Base-by-base conservation (phyloP, 2,888 invertebrate species). In the Nesidiocoris tenuis region DNA sequence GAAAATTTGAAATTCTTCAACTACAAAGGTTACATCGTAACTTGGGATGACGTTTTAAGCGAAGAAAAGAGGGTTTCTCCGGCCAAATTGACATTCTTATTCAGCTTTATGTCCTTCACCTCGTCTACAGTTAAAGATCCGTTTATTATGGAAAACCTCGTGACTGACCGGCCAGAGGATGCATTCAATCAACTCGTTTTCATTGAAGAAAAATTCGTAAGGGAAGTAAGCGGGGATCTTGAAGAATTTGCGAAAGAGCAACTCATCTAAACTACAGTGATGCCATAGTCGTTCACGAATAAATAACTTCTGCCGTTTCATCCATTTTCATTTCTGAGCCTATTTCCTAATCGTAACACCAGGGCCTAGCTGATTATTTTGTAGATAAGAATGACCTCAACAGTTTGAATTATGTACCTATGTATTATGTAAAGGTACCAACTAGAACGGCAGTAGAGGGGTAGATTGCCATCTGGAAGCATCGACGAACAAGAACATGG, bases 1-100 rank as follows among this genome's bases (percentile, higher is more conserved):
- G 55, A 65, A 23, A 75, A 65, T 22, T 61, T 75, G 63, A 39
- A 75, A 59, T 75, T 68, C 22, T 75, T 66, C 75, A 61, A 66
- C 1, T 61, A 19, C n/a, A 1, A 54, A 1, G 75, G 59, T 0
- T 61, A 59, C 63, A 17, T 63, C 0, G 68, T 68, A 1, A 64
- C 75, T 0, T 18, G 39, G 2, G 75, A 75, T 3, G 75, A 75
- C 25, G 55, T 75, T 61, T 16, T 17, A 21, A 25, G n/a, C n/a
- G 75, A 75, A 70, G 39, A 9, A 3, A n/a, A 39, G 7, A 56
- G 75, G n/a, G 25, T 75, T 9, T 17, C 17, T 19, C 68, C 56
- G 7, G 55, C 56, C 16, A 16, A 24, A 0, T 56, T 75, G 16
- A 63, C 17, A 18, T 23, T 75, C 16, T 0, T 74, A 16, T 5